phyloP scores from a whole-genome alignment of 2,797 vertebrate species.

The Sebastes trivittatus region DNA sequence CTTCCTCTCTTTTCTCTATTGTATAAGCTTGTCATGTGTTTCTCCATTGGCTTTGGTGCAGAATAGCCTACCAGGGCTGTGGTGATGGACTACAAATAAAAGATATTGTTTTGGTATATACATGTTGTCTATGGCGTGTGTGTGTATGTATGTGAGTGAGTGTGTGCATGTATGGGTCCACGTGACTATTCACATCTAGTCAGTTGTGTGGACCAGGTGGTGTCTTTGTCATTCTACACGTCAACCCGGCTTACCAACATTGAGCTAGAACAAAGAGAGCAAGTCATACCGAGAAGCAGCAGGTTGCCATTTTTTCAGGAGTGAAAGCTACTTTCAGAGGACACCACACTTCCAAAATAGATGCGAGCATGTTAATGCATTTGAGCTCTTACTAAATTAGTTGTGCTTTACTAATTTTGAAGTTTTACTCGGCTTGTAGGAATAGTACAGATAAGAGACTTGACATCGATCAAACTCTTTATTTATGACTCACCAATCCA shows the following conservation, averaged over 20 bases:
- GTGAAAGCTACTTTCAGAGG: slow-evolving; percentile 35
- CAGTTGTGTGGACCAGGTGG: slow-evolving; percentile 14
- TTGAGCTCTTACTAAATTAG: background rate
- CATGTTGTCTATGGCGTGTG: slow-evolving; percentile 71
- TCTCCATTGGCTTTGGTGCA: slow-evolving; percentile 99
- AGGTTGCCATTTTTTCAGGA: slow-evolving; percentile 36
- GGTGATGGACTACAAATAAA: slow-evolving; percentile 99
- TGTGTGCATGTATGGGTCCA: slow-evolving; percentile 11
- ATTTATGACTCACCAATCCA: slow-evolving; percentile 47
- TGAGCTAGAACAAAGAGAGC: slow-evolving; percentile 20
- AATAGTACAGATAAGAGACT: background rate
- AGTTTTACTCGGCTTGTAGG: background rate
- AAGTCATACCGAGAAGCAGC: background rate
- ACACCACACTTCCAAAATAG: slow-evolving; percentile 49
- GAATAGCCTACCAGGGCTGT: slow-evolving; percentile 99
- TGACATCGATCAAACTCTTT: slow-evolving; percentile 23
- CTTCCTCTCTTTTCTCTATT: slow-evolving; percentile 85
- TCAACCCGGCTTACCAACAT: slow-evolving; percentile 40
- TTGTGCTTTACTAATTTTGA: background rate
- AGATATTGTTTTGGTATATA: slow-evolving; percentile 94
- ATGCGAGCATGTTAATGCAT: slow-evolving; percentile 9
- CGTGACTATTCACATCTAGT: slow-evolving; percentile 25
- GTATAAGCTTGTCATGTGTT: slow-evolving; percentile 99
- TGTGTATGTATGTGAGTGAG: slow-evolving; percentile 34
- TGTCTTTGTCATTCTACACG: slow-evolving; percentile 45